Conservation (phyloP, 2,113 vertebrate genomes). For the Cyanoramphus novaezelandiae region DNA sequence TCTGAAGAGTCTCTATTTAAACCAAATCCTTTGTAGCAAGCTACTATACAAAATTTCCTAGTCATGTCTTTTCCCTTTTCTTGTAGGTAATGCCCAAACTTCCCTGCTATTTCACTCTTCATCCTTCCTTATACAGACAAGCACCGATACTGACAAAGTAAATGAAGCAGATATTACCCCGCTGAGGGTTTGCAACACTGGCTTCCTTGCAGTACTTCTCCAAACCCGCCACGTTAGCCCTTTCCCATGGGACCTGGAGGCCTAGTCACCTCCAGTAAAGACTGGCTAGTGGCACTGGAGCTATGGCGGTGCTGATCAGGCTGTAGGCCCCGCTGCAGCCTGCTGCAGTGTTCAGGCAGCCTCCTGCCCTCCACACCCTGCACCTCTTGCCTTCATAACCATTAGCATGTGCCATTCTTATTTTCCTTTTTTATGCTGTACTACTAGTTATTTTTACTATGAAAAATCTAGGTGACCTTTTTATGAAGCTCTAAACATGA, state of each 20-base stretch:
- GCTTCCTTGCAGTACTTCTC: background rate
- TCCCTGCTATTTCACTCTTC: background rate
- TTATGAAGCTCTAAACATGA: background rate
- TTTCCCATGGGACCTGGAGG: too few relatives aligned
- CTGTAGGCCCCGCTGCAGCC: background rate
- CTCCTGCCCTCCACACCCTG: background rate
- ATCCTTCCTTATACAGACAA: background rate
- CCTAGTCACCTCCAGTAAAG: background rate
- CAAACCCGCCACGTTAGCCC: rapidly evolving
- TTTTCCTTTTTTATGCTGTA: too few relatives aligned
- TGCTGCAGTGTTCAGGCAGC: rapidly evolving
- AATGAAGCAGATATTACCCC: background rate
- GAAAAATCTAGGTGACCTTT: background rate
- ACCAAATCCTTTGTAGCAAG: background rate
- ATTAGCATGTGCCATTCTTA: background rate
- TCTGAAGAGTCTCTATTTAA: background rate
- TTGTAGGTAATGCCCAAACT: background rate
- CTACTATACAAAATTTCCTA: background rate
- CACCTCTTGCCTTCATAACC: background rate
- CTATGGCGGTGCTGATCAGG: background rate
- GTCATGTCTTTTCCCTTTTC: background rate
- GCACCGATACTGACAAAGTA: background rate
- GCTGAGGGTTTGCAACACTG: too few relatives aligned
- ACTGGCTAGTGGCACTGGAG: background rate
- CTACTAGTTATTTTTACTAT: background rate